phyloP scores from a whole-genome alignment of 2,797 vertebrate species.

The Diceros bicornis region DNA sequence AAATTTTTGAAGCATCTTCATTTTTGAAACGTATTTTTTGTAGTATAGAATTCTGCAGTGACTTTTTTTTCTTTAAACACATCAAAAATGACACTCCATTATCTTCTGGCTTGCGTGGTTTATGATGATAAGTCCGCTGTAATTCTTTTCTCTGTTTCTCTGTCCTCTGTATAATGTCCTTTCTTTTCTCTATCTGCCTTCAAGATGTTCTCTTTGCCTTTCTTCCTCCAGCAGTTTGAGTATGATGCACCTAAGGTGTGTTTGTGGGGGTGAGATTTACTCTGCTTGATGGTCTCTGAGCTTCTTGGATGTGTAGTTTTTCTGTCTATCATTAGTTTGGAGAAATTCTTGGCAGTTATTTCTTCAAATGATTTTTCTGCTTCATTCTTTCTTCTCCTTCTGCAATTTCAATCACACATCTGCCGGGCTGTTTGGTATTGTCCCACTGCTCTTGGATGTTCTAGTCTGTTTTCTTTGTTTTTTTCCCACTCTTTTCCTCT shows the following conservation, averaged over 20 bases:
- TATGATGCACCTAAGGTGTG: background rate
- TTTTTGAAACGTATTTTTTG: background rate
- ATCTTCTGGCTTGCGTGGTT: background rate
- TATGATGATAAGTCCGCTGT: background rate
- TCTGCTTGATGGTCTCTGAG: background rate
- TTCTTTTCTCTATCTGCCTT: background rate
- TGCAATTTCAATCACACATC: background rate
- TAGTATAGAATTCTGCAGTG: background rate
- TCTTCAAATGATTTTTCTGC: background rate
- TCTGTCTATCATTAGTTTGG: background rate
- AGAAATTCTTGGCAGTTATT: background rate
- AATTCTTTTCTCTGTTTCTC: background rate
- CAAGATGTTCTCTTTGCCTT: background rate
- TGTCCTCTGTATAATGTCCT: background rate
- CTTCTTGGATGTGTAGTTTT: background rate
- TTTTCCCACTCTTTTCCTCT: too few relatives aligned
- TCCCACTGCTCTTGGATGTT: background rate
- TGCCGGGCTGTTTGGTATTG: background rate
- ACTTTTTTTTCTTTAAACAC: background rate
- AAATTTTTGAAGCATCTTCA: background rate
- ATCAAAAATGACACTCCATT: background rate
- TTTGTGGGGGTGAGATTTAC: fast-evolving
- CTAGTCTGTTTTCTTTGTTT: background rate
- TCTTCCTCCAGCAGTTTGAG: background rate
- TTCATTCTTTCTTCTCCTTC: background rate